Evolutionary conservation across 1,140 invertebrate species (phyloP), one percentile per base, ranked within the genome.

Genomic region (Acromyrmex charruanus): DNA sequence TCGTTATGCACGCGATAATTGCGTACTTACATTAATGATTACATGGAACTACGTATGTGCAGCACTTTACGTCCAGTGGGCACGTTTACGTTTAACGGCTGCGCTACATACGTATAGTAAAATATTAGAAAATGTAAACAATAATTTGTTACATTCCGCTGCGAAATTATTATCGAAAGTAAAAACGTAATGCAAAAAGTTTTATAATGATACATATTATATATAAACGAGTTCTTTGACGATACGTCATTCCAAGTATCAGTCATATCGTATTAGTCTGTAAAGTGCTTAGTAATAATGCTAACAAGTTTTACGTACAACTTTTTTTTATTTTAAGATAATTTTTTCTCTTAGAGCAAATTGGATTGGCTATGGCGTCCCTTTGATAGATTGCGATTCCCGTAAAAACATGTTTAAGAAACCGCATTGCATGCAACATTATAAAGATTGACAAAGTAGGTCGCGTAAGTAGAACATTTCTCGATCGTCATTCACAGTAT

Each of bases 1-100:
- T 82, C 80, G 80, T 82, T 82, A 82, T 84, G 55, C 80, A 74
- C 80, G 80, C 80, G 69, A 84, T 84, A 84, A 84, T 84, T 84
- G 69, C 80, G 69, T 75, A 84, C 80, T 84, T 84, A 84, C 69
- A 84, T 84, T 84, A 84, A 84, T 75, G 80, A 71, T 84, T 84
- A 75, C 80, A 84, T 28, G 80, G 55, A 84, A 63, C 39, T 84
- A 84, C 69, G 69, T 84, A 61, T 84, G 28, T 35, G 25, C 55
- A 58, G 25, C 69, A 74, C 80, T 84, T 74, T 74, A 61, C 69
- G 55, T 75, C 69, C 69, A 61, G 58, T n/a, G 68, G 80, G 80
- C 39, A 39, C 80, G 55, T 84, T 82, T 74, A 82, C 39, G 39
- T 59, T 84, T 61, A 84, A 61, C 39, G 80, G 72, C 39, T 21